phyloP scores from a whole-genome alignment of 2,888 invertebrate genomes.

The Pyrochroa serraticornis region DNA sequence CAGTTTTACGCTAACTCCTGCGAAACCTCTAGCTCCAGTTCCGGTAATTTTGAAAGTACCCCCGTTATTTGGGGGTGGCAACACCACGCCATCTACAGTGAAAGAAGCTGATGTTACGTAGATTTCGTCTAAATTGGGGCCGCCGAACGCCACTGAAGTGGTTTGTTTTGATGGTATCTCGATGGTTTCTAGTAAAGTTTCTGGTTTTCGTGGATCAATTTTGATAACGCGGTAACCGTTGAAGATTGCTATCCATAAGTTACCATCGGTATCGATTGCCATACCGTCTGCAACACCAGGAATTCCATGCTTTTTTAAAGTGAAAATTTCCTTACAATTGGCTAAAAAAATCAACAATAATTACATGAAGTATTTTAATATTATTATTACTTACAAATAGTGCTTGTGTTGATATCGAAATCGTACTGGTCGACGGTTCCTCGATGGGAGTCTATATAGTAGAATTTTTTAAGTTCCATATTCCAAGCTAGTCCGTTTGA shows the following conservation, averaged over 20 bases:
- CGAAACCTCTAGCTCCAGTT: constrained; percentile 62
- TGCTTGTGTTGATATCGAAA: constrained; percentile 63
- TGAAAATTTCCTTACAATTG: constrained; percentile 66
- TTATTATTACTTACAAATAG: constrained; percentile 46
- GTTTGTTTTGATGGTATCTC: constrained; percentile 70
- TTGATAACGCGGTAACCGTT: constrained; percentile 68
- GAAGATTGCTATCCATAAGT: constrained; percentile 79
- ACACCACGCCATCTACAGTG: constrained; percentile 56
- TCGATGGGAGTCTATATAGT: constrained; percentile 74
- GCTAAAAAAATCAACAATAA: constrained; percentile 55
- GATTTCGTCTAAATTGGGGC: constrained; percentile 66
- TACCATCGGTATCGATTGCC: constrained; percentile 68
- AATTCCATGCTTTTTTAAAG: constrained; percentile 57
- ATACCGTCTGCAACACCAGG: constrained; percentile 70
- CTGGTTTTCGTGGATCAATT: constrained; percentile 62
- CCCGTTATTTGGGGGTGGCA: constrained; percentile 60
- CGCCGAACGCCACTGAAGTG: constrained; percentile 76
- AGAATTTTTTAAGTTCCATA: constrained; percentile 69
- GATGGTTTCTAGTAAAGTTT: constrained; percentile 64
- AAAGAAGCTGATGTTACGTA: constrained; percentile 69
- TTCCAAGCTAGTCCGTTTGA: constrained; percentile 77
- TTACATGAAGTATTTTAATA: constrained; percentile 1
- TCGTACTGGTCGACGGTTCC: constrained; percentile 70
- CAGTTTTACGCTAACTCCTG: constrained; percentile 48
- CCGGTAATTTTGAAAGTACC: constrained; percentile 66